Evolutionary conservation across 2,797 vertebrate genomes (phyloP), one percentile per base, ranked within the genome.

Genomic region (Clarias laeviceps): DNA sequence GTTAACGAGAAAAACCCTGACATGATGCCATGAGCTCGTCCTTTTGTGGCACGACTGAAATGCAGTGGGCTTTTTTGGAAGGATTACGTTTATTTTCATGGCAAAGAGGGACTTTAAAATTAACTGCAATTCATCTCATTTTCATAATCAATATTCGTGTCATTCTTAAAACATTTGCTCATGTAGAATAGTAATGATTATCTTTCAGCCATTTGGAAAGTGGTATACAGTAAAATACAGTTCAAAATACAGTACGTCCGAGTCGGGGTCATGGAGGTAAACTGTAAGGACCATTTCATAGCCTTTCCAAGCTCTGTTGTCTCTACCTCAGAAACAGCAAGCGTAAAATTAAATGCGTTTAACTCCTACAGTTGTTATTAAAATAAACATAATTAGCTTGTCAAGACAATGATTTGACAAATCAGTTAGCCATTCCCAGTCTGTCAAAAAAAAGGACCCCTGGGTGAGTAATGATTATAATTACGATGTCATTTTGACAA

Each of bases 381-480:
- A 87, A 80, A 82, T 66, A 84, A 82, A 84, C 86, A 82, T 90
- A 69, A 91, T 91, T 91, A 88, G 82, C 73, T 82, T 90, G 89
- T 83, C 87, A 91, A 65, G 72, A 68, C 34, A 57, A 40, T 81
- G 83, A 90, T 92, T 91, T 91, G 87, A 90, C 84, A 89, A 86
- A 89, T 87, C 85, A 84, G 84, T 90, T 90, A 86, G 85, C 80
- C 87, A 83, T 87, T 91, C 85, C 90, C 90, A 83, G 89, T 88
- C 88, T 91, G 89, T 92, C 91, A 91, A 87, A 84, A 86, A 78
- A 72, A 88, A n/a, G n/a, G 82, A 89, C 85, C 84, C 86, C 90
- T 92, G 92, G 90, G 83, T 92, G 90, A 90, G 87, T 92, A 92
- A 94, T 94, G 87, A 93, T 91, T 84, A 89, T 91, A 93, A 94